These are phyloP conservation scores for Echiichthys vipera DNA, from an alignment of 2,797 vertebrate species.

Conservation along the genomic window DNA sequence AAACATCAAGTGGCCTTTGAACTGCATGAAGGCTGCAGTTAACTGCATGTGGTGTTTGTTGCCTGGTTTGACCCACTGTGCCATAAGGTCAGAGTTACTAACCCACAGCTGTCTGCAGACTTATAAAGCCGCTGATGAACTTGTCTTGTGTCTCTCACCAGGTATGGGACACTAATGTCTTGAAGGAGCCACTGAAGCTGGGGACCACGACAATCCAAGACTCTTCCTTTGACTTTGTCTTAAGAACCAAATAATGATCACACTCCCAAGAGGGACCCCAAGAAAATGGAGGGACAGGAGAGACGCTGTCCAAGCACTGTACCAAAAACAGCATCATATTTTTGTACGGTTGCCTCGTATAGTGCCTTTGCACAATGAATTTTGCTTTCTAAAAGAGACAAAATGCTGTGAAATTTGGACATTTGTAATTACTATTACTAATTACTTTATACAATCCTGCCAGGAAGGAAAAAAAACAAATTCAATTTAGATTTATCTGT, in stretches of 20 bases:
- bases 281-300: constrained; percentile 73
- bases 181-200: constrained; percentile 79
- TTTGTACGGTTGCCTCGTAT: constrained; percentile 83
- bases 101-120: constrained; percentile 26
- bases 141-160: constrained; percentile 76
- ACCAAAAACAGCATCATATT: constrained; percentile 87
- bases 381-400: constrained; percentile 83
- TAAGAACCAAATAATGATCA: constrained; percentile 88
- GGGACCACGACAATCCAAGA: constrained; percentile 90
- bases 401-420: constrained; percentile 93
- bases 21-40: constrained; percentile 14
- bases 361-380: constrained; percentile 89
- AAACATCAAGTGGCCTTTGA: neutral
- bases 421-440: constrained; percentile 88
- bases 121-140: constrained; percentile 18
- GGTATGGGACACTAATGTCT: constrained; percentile 93
- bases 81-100: constrained; percentile 18
- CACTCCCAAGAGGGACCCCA: constrained; percentile 61
- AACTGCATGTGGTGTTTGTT: constrained; percentile 11
- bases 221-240: constrained; percentile 90
- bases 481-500: constrained; percentile 56
- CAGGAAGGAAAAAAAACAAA: constrained; percentile 51
- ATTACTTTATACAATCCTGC: constrained; percentile 69
- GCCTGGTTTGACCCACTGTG: constrained; percentile 4
- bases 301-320: constrained; percentile 89